phyloP scores from a whole-genome alignment of 2,797 vertebrate genomes.

The Podargus strigoides region DNA sequence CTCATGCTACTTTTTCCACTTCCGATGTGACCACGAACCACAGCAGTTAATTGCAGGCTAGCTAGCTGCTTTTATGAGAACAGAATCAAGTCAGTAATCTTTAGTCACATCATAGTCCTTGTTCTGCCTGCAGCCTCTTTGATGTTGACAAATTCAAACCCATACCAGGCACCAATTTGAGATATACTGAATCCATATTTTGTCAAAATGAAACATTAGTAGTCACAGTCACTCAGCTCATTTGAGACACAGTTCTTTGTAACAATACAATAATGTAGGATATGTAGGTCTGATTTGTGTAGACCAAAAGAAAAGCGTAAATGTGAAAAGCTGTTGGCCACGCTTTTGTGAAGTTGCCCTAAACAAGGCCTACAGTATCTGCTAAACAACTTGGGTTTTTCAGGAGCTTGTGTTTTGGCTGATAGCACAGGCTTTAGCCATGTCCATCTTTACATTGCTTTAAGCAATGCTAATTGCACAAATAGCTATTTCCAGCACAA shows the following conservation, averaged over 20 bases:
- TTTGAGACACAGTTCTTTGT: neutral
- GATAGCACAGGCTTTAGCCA: neutral
- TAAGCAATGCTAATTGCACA: neutral
- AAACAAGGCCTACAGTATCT: neutral
- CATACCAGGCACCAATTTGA: neutral
- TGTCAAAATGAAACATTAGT: neutral
- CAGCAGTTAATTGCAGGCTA: neutral
- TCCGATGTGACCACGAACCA: neutral
- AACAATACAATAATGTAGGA: neutral
- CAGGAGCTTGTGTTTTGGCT: neutral
- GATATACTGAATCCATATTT: neutral
- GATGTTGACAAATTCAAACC: neutral
- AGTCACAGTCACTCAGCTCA: neutral
- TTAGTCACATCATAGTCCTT: neutral
- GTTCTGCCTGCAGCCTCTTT: neutral
- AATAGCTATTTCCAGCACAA: neutral
- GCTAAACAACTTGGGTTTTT: neutral
- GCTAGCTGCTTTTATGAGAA: neutral
- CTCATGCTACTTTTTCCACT: neutral
- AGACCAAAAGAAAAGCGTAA: neutral
- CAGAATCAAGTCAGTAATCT: neutral
- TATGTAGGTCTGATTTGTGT: neutral
- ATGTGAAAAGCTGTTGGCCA: neutral
- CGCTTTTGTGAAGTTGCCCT: neutral
- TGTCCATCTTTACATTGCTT: neutral